These are phyloP conservation scores for Eufriesea mexicana DNA, from an alignment of 1,140 invertebrate genomes.

Conservation along the genomic window DNA sequence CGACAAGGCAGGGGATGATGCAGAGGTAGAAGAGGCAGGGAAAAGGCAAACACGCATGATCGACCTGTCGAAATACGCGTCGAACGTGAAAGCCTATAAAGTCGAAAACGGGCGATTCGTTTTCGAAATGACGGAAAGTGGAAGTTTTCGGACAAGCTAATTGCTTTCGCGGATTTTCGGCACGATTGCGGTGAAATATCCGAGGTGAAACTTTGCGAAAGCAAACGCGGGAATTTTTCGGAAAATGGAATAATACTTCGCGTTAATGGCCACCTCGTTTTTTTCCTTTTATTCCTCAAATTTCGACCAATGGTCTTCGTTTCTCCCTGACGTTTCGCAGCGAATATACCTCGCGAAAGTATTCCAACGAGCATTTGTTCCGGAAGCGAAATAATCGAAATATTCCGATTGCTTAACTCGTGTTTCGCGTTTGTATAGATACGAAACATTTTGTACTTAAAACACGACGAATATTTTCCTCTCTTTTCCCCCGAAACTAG, in stretches of 20 bases:
- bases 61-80: neutral
- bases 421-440: neutral
- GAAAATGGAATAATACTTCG: neutral
- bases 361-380: too few relatives aligned
- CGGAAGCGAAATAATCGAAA: neutral
- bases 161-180: neutral
- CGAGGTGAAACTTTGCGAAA: too few relatives aligned
- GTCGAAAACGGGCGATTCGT: neutral
- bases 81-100: neutral
- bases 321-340: neutral
- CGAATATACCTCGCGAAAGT: neutral
- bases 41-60: neutral
- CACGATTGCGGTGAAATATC: neutral
- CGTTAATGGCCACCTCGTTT: neutral
- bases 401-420: neutral
- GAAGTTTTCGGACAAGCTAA: neutral
- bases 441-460: too few relatives aligned
- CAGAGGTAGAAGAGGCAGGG: neutral
- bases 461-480: neutral
- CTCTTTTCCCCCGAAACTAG: neutral
- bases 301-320: too few relatives aligned
- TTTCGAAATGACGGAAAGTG: neutral
- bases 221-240: neutral
- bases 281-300: neutral
- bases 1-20: neutral